Conservation (phyloP, 2,113 vertebrate species). For the Henicopernis longicauda region DNA sequence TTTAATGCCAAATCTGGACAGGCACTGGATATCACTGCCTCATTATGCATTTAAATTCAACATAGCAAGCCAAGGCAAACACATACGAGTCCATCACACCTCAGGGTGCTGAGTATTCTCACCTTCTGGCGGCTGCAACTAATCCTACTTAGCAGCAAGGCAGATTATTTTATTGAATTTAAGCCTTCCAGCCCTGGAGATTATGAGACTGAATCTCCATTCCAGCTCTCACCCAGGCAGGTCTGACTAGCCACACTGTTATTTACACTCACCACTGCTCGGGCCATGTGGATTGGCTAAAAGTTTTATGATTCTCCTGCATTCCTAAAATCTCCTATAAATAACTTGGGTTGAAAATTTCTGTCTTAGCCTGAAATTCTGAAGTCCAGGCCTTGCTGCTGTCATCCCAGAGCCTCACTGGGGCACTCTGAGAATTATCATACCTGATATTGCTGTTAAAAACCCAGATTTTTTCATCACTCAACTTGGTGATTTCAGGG, state of each 20-base stretch:
- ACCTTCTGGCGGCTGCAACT: neutral
- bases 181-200: neutral
- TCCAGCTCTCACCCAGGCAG: neutral
- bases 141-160: slow-evolving; percentile 16
- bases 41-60: neutral
- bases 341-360: neutral
- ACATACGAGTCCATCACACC: neutral
- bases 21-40: neutral
- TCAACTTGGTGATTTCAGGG: neutral
- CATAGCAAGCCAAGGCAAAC: neutral
- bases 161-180: slow-evolving; percentile 8
- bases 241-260: neutral
- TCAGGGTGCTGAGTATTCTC: neutral
- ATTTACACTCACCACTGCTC: neutral
- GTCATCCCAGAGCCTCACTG: neutral
- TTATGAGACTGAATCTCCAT: neutral
- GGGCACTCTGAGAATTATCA: neutral
- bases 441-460: neutral
- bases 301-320: neutral
- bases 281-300: neutral
- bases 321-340: neutral
- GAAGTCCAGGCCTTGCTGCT: neutral
- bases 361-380: neutral
- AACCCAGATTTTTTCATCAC: neutral
- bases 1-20: slow-evolving; percentile 16